Evolutionary conservation across 2,888 invertebrate species (phyloP), one percentile per base, ranked within the genome.

Genomic region (Emesis furor): DNA sequence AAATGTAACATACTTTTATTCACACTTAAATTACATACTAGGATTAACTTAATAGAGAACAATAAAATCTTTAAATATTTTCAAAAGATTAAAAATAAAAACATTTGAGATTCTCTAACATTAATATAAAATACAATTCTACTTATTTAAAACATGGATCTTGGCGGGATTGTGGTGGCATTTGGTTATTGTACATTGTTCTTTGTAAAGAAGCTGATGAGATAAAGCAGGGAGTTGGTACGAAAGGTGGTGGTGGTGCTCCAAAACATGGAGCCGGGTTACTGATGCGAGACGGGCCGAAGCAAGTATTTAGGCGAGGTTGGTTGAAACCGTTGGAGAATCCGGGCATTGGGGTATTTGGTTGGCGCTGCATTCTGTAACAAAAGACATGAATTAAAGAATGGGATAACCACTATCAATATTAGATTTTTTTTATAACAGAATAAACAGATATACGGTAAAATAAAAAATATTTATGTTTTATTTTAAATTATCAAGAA

Each of bases 361-460:
- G 90, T 83, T 93, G 92, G 69, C 93, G 94, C 84, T 95, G 95
- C 95, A 96, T 95, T 91, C 95, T 96, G 90, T 10, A 89, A 93
- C 79, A 10, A 81, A 12, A 1, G 35, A 35, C 35, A n/a, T n/a
- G n/a, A n/a, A n/a, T n/a, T n/a, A n/a, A n/a, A n/a, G n/a, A n/a
- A n/a, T n/a, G n/a, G n/a, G n/a, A n/a, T n/a, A n/a, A n/a, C n/a
- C n/a, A n/a, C n/a, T n/a, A n/a, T n/a, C n/a, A n/a, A n/a, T n/a
- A n/a, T n/a, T n/a, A n/a, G n/a, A n/a, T n/a, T n/a, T n/a, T n/a
- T n/a, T n/a, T n/a, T n/a, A n/a, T n/a, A n/a, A n/a, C n/a, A n/a
- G n/a, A n/a, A n/a, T n/a, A n/a, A n/a, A n/a, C n/a, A n/a, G n/a
- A n/a, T n/a, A n/a, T n/a, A n/a, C n/a, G n/a, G n/a, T n/a, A n/a